A percentile compares a stretch with the other conserved stretches of the same genome.
These are phyloP conservation scores for Cryptoleucopteryx plumbea DNA, from an alignment of 2,113 vertebrate genomes.

Conservation along the genomic window DNA sequence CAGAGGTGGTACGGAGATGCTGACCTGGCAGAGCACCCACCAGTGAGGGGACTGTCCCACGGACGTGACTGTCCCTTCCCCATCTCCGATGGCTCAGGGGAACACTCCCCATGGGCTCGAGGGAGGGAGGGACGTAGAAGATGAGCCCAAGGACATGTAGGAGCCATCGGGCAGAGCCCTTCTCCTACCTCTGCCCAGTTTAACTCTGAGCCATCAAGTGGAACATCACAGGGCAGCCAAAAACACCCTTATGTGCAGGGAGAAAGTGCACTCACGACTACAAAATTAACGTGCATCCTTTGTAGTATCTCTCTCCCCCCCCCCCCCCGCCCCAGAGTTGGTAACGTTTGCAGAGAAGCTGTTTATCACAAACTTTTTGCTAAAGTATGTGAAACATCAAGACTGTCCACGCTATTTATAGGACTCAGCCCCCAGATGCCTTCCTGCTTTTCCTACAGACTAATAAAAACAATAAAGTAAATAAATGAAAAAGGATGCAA, in stretches of 20 bases:
- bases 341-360: not conserved
- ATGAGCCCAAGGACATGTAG: not conserved
- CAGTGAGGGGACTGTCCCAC: fast-evolving
- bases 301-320: fast-evolving
- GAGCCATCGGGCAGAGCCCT: not conserved
- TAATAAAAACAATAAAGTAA: not conserved
- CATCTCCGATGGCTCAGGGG: fast-evolving
- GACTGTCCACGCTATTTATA: not conserved
- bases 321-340: not conserved
- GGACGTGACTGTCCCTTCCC: fast-evolving
- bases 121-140: not conserved
- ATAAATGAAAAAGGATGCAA: not conserved
- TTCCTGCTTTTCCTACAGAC: not conserved
- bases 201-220: not conserved
- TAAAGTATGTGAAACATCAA: not conserved
- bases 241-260: not conserved
- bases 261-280: fast-evolving
- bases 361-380: not conserved
- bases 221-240: not conserved
- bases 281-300: fast-evolving
- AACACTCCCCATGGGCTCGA: fast-evolving
- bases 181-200: not conserved
- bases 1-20: fast-evolving
- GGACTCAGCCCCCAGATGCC: not conserved
- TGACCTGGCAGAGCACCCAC: not conserved